These are phyloP conservation scores for Argyra leucocephala DNA, from an alignment of 2,888 invertebrate genomes.

Conservation along the genomic window DNA sequence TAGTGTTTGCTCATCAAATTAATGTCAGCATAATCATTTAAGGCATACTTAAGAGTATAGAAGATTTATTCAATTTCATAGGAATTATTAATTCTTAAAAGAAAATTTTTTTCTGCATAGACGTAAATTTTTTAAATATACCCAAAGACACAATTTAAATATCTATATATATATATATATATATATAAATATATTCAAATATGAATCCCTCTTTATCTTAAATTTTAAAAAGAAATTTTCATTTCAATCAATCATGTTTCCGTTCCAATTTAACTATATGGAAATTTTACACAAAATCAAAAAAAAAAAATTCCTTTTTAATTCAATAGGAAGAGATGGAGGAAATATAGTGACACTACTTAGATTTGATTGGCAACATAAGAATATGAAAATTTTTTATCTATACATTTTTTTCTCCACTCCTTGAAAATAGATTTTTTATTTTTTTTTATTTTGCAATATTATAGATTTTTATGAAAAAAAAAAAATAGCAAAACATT, in stretches of 20 bases:
- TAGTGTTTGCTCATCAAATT: not conserved
- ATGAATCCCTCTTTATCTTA: not conserved
- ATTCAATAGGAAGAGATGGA: no score
- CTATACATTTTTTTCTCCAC: no score
- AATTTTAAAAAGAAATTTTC: not conserved
- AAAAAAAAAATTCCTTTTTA: no score
- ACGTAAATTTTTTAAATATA: not conserved
- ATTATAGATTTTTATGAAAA: no score
- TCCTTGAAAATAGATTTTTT: no score
- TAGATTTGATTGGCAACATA: no score
- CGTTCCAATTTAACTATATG: not conserved
- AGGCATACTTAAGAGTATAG: not conserved
- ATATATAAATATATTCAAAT: not conserved
- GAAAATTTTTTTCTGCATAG: no score
- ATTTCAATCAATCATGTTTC: not conserved
- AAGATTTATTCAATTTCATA: not conserved
- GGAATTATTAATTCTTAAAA: not conserved
- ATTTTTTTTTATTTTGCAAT: no score
- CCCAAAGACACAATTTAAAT: not conserved
- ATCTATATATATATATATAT: not conserved
- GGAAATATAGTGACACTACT: no score
- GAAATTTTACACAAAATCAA: no score
- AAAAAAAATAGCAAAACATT: no score
- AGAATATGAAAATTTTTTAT: no score
- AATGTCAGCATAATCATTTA: not conserved